A percentile compares a stretch with the other conserved stretches of the same genome.
Conservation (phyloP, 2,797 vertebrate species). For the Siniperca obscura region DNA sequence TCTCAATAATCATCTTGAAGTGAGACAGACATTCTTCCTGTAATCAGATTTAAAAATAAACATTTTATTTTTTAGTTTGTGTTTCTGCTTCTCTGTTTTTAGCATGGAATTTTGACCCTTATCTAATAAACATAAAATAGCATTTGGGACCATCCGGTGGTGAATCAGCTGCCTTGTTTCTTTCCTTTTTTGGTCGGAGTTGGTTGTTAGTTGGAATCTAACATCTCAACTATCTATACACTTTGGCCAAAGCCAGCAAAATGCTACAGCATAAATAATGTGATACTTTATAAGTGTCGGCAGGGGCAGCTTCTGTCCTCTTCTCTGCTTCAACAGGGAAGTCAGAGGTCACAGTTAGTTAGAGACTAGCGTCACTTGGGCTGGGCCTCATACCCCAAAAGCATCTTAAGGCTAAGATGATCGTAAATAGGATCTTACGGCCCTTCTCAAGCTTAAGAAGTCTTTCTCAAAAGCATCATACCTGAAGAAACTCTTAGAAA, state of each 20-base stretch:
- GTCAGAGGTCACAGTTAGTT: not conserved
- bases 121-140: constrained; percentile 4
- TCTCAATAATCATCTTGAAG: not conserved
- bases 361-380: not conserved
- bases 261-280: not conserved
- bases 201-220: not conserved
- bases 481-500: not conserved
- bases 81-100: not conserved
- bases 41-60: constrained; percentile 16
- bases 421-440: not conserved
- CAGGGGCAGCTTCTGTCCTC: not conserved
- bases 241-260: not conserved
- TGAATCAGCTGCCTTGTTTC: constrained; percentile 10
- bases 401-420: not conserved
- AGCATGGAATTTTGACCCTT: not conserved
- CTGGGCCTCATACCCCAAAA: not conserved
- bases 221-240: not conserved
- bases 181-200: not conserved
- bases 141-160: not conserved
- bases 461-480: too few species aligned
- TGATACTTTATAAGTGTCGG: not conserved
- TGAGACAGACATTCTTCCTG: not conserved
- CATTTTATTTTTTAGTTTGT: not conserved
- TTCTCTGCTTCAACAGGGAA: not conserved
- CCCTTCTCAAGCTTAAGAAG: too few species aligned